phyloP scores from a whole-genome alignment of 2,797 vertebrate species.

The Galago senegalensis region DNA sequence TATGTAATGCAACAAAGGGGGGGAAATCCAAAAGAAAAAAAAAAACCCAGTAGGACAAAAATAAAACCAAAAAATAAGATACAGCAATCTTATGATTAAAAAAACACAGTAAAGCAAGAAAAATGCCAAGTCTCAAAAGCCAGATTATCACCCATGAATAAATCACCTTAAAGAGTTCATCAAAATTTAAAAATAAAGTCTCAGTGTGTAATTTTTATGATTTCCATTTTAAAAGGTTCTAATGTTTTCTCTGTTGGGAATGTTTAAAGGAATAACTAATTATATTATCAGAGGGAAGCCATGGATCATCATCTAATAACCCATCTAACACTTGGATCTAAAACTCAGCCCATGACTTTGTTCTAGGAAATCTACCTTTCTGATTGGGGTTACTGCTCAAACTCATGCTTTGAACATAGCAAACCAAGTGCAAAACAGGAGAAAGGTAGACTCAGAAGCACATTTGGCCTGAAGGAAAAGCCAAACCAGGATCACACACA shows the following conservation, averaged over 20 bases:
- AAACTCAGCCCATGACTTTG: slow-evolving; percentile 27
- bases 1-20: slow-evolving; percentile 87
- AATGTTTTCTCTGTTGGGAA: slow-evolving; percentile 35
- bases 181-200: slow-evolving; percentile 78
- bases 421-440: slow-evolving; percentile 20
- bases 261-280: slow-evolving; percentile 28
- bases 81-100: slow-evolving; percentile 87
- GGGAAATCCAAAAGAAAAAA: slow-evolving; percentile 87
- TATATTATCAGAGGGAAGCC: slow-evolving; percentile 30
- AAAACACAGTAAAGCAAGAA: slow-evolving; percentile 87
- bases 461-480: background rate
- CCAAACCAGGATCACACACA: background rate
- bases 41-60: slow-evolving; percentile 89
- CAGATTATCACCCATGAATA: slow-evolving; percentile 56
- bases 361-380: slow-evolving; percentile 44
- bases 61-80: slow-evolving; percentile 83
- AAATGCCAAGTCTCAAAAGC: slow-evolving; percentile 90
- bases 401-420: background rate
- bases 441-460: background rate
- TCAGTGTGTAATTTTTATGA: slow-evolving; percentile 56
- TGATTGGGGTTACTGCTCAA: background rate
- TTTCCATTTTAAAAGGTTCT: slow-evolving; percentile 55
- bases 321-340: background rate
- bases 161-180: slow-evolving; percentile 1
- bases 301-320: slow-evolving; percentile 4